A percentile compares a stretch with the other conserved stretches of the same genome.
phyloP scores from a whole-genome alignment of 1,140 invertebrate species.

The Limonius californicus region DNA sequence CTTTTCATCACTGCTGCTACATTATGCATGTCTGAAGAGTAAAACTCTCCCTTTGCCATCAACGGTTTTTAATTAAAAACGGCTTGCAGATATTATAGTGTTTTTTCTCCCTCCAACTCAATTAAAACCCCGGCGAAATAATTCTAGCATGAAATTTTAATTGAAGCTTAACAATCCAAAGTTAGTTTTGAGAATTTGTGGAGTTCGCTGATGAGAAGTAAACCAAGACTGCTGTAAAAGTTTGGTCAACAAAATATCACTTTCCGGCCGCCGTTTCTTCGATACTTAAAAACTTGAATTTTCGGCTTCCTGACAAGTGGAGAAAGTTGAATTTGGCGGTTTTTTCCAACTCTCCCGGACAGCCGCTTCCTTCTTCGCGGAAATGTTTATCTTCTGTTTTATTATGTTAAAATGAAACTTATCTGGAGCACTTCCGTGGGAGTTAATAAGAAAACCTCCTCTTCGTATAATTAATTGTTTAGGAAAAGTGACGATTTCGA shows the following conservation, averaged over 20 bases:
- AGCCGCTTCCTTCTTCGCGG: no score
- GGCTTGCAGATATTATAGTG: not conserved
- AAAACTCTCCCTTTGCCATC: not conserved
- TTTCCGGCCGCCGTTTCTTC: no score
- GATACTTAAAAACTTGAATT: no score
- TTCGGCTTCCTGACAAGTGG: no score
- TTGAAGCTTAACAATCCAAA: slow-evolving; percentile 10
- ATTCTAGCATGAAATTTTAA: slow-evolving; percentile 7
- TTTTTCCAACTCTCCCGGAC: no score
- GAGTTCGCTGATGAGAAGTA: not conserved
- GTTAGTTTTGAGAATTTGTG: slow-evolving; percentile 11
- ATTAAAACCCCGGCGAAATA: not conserved
- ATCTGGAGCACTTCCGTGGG: no score
- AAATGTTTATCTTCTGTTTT: no score
- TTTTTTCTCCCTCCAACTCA: slow-evolving; percentile 3
- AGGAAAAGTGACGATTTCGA: no score
- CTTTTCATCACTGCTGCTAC: not conserved
- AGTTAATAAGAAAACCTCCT: no score
- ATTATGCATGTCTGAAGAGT: not conserved
- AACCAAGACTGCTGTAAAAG: not conserved
- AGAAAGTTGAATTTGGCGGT: no score
- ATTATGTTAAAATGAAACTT: no score
- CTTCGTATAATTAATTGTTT: no score
- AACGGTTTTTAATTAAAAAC: not conserved
- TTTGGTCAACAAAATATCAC: not conserved